Conservation (phyloP, 2,113 vertebrate species). For the Nycticebus coucang region DNA sequence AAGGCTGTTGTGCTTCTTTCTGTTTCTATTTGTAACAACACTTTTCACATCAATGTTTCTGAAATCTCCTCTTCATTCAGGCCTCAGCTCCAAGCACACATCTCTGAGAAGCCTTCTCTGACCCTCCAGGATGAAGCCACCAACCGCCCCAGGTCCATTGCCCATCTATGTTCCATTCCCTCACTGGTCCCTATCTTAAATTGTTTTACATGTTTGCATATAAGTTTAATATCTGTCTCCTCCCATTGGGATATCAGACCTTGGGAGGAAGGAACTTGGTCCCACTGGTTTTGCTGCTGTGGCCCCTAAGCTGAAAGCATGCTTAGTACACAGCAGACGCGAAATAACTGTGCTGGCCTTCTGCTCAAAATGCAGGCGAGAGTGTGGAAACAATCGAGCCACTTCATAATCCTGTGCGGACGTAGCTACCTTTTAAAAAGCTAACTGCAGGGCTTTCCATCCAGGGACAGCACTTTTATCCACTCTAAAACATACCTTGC, state of each 20-base stretch:
- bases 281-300: not conserved
- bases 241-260: not conserved
- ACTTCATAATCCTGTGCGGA: not conserved
- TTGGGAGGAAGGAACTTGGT: not conserved
- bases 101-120: not conserved
- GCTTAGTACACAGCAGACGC: rapidly evolving
- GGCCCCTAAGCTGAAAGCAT: no score
- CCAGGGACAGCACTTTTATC: not conserved
- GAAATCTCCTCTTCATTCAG: not conserved
- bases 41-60: not conserved
- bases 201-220: not conserved
- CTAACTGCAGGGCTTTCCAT: not conserved
- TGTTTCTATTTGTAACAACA: not conserved
- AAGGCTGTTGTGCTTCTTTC: rapidly evolving
- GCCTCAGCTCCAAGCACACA: rapidly evolving
- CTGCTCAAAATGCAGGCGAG: not conserved
- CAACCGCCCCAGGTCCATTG: rapidly evolving
- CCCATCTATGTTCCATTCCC: not conserved
- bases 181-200: not conserved
- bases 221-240: not conserved
- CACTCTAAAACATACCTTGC: not conserved
- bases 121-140: not conserved
- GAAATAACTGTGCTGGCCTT: rapidly evolving
- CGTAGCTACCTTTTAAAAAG: not conserved
- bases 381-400: no score